A percentile compares a stretch with the other conserved stretches of the same genome.
These are phyloP conservation scores for Phrynosoma platyrhinos DNA, from an alignment of 2,113 vertebrate genomes.

Conservation along the genomic window DNA sequence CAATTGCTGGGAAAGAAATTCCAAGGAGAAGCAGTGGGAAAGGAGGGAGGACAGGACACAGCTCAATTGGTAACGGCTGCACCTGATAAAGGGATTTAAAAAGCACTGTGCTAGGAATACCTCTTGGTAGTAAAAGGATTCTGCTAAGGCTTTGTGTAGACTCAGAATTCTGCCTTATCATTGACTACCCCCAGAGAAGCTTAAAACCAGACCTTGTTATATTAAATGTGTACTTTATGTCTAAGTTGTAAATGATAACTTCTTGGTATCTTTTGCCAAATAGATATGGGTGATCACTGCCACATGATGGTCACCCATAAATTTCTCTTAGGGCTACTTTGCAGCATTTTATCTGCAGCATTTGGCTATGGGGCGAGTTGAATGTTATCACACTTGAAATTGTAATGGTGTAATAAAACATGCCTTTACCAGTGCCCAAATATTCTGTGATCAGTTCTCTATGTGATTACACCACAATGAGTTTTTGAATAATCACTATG, in stretches of 20 bases:
- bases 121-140: conserved; percentile 23
- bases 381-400: background rate
- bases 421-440: background rate
- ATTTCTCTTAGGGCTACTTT: background rate
- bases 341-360: no score
- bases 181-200: conserved; percentile 43
- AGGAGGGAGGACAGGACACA: no score
- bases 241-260: background rate
- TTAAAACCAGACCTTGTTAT: background rate
- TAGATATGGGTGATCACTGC: background rate
- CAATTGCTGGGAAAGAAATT: conserved; percentile 46
- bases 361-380: background rate
- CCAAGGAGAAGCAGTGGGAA: conserved; percentile 40
- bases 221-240: background rate
- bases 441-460: background rate
- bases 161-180: conserved; percentile 31
- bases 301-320: background rate
- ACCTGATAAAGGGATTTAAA: conserved; percentile 58
- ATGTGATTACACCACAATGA: no score
- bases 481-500: background rate
- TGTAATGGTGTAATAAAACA: background rate
- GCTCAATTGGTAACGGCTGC: conserved; percentile 57
- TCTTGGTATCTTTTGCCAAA: background rate
- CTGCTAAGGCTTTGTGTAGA: conserved; percentile 40
- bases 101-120: conserved; percentile 52